Conservation (phyloP, 2,797 vertebrate species). For the Coranthus polyacanthus region DNA sequence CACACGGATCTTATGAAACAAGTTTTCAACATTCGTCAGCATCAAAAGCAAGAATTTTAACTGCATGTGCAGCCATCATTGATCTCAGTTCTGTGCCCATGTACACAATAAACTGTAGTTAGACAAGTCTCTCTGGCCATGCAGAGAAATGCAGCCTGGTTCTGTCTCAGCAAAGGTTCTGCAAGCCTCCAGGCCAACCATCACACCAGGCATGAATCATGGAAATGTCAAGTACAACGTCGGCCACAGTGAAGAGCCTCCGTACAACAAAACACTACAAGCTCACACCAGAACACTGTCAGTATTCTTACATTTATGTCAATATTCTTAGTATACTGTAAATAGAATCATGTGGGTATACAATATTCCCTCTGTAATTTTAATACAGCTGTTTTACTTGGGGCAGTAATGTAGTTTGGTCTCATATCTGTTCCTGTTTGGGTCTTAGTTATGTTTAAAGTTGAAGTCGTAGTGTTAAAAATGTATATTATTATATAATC, state of each 20-base stretch:
- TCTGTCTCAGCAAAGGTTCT: constrained; percentile 79
- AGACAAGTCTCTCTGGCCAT: constrained; percentile 50
- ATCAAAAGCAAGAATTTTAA: constrained; percentile 14
- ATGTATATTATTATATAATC: no score
- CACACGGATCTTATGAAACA: constrained; percentile 17
- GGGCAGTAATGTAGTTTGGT: no score
- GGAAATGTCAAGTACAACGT: constrained; percentile 85
- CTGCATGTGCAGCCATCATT: not conserved
- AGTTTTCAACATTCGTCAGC: constrained; percentile 17
- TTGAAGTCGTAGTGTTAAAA: no score
- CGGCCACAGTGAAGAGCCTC: constrained; percentile 62
- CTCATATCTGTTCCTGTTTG: no score
- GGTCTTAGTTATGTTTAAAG: no score
- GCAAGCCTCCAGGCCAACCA: constrained; percentile 78
- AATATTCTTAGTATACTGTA: not conserved
- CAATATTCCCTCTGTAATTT: no score
- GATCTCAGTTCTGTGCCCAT: not conserved
- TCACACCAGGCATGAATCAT: constrained; percentile 83
- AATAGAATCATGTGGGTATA: not conserved
- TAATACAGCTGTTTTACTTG: no score
- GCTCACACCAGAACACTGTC: constrained; percentile 9
- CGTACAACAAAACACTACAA: constrained; percentile 11
- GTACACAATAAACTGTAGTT: constrained; percentile 1
- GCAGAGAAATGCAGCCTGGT: constrained; percentile 56
- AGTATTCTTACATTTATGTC: not conserved